These are phyloP conservation scores for Siniperca undulata DNA, from an alignment of 2,797 vertebrate species.

Conservation along the genomic window DNA sequence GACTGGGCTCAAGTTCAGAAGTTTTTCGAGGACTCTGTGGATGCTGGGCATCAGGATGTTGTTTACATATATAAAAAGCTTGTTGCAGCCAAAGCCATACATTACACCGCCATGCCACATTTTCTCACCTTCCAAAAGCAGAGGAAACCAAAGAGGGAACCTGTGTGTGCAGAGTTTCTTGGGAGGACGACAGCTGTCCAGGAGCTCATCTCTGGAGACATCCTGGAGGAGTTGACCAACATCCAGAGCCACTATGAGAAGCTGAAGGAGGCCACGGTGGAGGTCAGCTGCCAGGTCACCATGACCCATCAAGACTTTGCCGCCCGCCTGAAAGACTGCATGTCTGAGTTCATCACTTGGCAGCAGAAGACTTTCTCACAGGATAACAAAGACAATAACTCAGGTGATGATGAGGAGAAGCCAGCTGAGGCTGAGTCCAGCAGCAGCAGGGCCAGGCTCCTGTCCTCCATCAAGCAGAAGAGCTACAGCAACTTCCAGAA, in stretches of 20 bases:
- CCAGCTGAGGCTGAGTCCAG: not conserved
- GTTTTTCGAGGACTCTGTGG: conserved; percentile 64
- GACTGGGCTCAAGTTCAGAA: conserved; percentile 62
- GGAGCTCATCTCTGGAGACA: conserved; percentile 56
- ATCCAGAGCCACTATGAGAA: conserved; percentile 68
- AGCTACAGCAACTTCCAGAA: conserved; percentile 57
- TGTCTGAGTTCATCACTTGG: conserved; percentile 66
- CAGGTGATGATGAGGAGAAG: not conserved
- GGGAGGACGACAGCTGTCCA: conserved; percentile 22
- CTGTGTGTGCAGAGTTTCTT: conserved; percentile 50
- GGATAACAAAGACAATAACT: not conserved
- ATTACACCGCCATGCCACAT: conserved; percentile 75
- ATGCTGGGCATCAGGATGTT: conserved; percentile 62
- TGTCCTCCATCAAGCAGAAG: conserved; percentile 77
- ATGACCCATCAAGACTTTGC: conserved; percentile 45
- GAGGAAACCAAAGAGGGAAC: conserved; percentile 32
- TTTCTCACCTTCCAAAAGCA: conserved; percentile 69
- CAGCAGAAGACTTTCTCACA: conserved; percentile 64
- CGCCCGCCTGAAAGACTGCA: conserved; percentile 23
- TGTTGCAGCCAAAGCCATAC: conserved; percentile 47
- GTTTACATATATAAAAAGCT: conserved; percentile 71
- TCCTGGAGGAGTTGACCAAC: conserved; percentile 70
- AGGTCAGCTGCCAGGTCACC: conserved; percentile 32
- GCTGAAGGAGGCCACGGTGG: conserved; percentile 48
- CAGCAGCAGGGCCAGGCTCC: conserved; percentile 64